These are phyloP conservation scores for Nudaria mundana DNA, from an alignment of 2,888 invertebrate species.

Conservation along the genomic window DNA sequence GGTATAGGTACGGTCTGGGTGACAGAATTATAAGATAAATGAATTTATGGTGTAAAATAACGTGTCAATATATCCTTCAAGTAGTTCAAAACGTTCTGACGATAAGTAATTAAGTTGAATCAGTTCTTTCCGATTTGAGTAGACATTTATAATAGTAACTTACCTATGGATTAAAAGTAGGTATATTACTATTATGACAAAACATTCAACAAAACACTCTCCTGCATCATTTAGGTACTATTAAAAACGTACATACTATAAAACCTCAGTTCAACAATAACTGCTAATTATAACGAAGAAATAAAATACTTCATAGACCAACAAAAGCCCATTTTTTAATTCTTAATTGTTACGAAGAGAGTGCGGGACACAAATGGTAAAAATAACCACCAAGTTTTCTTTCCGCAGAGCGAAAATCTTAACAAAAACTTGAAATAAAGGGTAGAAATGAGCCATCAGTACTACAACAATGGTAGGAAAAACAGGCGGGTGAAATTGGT, in stretches of 20 bases:
- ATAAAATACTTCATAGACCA: constrained; percentile 24
- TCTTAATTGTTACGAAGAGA: constrained; percentile 34
- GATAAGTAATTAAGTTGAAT: too few species aligned
- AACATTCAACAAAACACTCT: not conserved
- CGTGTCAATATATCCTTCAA: too few species aligned
- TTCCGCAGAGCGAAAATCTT: constrained; percentile 35
- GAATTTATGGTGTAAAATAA: too few species aligned
- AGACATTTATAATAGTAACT: too few species aligned
- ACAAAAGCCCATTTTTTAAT: constrained; percentile 34
- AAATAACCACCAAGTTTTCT: constrained; percentile 29
- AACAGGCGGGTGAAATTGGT: constrained; percentile 73
- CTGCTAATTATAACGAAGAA: constrained; percentile 31
- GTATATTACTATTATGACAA: not conserved
- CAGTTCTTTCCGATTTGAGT: too few species aligned
- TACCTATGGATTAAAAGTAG: too few species aligned
- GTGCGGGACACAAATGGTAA: constrained; percentile 25
- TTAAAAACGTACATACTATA: too few species aligned
- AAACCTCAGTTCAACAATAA: constrained; percentile 12
- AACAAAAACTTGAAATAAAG: constrained; percentile 57
- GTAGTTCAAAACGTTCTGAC: too few species aligned
- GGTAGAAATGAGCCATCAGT: constrained; percentile 67
- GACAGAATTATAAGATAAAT: too few species aligned
- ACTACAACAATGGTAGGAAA: constrained; percentile 57
- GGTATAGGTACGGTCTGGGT: too few species aligned
- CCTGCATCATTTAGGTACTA: too few species aligned